phyloP scores from a whole-genome alignment of 2,113 vertebrate genomes.

The Bubo scandiacus region DNA sequence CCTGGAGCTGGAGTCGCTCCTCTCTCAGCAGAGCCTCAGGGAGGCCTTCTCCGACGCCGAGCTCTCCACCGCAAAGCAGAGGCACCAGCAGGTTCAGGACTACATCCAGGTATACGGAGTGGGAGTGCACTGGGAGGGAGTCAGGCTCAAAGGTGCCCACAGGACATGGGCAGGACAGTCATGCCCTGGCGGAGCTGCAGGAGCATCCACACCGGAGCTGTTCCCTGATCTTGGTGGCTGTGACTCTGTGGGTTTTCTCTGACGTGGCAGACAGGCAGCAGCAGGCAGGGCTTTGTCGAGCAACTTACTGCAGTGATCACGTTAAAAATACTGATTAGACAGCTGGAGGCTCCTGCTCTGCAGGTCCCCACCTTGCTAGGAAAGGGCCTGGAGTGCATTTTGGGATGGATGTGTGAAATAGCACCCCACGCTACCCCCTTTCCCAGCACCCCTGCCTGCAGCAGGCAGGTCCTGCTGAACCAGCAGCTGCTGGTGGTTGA shows the following conservation, averaged over 20 bases:
- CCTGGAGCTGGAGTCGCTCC: conserved; percentile 87
- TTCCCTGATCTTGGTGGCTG: background rate
- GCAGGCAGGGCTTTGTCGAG: background rate
- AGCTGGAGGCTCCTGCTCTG: background rate
- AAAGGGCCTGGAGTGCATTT: background rate
- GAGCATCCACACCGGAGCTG: background rate
- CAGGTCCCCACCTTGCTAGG: background rate
- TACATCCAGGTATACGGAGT: conserved; percentile 80
- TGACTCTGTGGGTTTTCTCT: rapidly evolving
- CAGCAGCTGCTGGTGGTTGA: background rate
- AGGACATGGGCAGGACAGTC: background rate
- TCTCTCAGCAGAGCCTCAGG: conserved; percentile 90
- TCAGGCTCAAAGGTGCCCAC: rapidly evolving
- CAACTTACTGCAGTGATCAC: background rate
- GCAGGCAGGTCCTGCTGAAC: background rate
- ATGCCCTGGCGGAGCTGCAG: background rate
- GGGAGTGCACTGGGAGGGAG: background rate
- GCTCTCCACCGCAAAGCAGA: conserved; percentile 83
- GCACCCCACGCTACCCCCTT: background rate
- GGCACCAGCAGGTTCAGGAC: conserved; percentile 88
- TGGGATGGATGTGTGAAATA: background rate
- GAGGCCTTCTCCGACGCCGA: conserved; percentile 89
- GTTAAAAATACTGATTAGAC: background rate
- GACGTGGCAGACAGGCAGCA: background rate
- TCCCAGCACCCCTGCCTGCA: background rate